A percentile compares a stretch with the other conserved stretches of the same genome.
Evolutionary conservation across 2,888 invertebrate genomes (phyloP).

Genomic region (Mimas tiliae): DNA sequence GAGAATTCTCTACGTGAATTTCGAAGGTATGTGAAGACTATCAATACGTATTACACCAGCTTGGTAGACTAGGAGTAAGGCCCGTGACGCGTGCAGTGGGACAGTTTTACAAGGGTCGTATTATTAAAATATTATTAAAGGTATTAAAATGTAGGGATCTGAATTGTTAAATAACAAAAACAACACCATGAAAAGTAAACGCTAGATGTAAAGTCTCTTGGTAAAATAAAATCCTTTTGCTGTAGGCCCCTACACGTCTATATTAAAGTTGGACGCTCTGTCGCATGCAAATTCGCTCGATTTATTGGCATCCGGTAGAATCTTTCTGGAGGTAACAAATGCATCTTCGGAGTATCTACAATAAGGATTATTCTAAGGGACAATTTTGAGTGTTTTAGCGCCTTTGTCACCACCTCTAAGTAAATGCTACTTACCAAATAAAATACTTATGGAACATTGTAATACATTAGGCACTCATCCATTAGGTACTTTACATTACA

Average conservation of each 20-base stretch:
- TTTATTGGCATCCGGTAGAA: constrained; percentile 61
- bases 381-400: background rate
- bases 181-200: constrained; percentile 1
- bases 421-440: no score
- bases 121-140: no score
- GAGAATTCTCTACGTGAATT: no score
- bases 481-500: no score
- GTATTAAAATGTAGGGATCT: no score
- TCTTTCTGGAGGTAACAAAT: constrained; percentile 48
- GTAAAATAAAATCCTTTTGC: constrained; percentile 29
- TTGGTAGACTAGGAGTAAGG: no score
- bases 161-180: background rate
- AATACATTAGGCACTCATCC: no score
- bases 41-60: no score
- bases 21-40: no score
- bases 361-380: constrained; percentile 13
- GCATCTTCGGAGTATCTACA: constrained; percentile 8
- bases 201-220: constrained; percentile 28
- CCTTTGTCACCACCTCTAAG: no score
- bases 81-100: no score
- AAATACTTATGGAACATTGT: background rate
- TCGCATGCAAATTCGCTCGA: constrained; percentile 69
- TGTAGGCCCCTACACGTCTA: constrained; percentile 51
- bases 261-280: constrained; percentile 67
- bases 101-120: no score